Base-by-base conservation (phyloP, 2,888 invertebrate species). In the Schizaphis graminum region DNA sequence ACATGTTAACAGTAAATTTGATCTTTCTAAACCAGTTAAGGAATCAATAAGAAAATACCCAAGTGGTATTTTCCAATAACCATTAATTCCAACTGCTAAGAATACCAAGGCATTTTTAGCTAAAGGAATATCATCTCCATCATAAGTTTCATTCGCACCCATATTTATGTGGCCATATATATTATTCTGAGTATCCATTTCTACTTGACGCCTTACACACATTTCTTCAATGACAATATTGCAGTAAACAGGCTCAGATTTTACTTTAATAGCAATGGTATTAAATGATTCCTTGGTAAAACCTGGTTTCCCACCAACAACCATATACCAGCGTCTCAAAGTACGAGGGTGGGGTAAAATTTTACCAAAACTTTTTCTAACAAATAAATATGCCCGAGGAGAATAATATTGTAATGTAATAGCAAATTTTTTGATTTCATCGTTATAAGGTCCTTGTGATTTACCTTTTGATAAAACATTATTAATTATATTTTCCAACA, bases 61-160 rank as follows among this genome's bases (percentile, higher is more conserved):
- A 67, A 94, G 35, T 35, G 94, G 94, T 16, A 94, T 10, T 94
- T 94, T 94, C 94, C 94, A 94, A 44, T 35, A 53, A 56, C 91
- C 56, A 41, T 41, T 41, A 41, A 92, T 94, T 94, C 89, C 89
- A 24, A 94, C 91, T 41, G 94, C 44, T 61, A 94, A 35, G 41
- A 94, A 94, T 8, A 93, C 91, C 3, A 94, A 90, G 53, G 87
- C 93, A 47, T 94, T 94, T 49, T 87, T 87, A 49, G 87, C 87
- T n/a, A 41, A 28, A n/a, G 87, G 87, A n/a, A 87, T 87, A 49
- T 87, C 56, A 21, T 56, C 21, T 1, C 56, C 56, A 56, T 56
- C 56, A 56, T 56, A 56, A 56, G 3, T 13, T 13, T 49, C 49
- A n/a, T 87, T 87, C 56, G 49, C 49, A n/a, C 49, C 87, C 85